A percentile compares a stretch with the other conserved stretches of the same genome.
Evolutionary conservation across 2,797 vertebrate species (phyloP).

Genomic region (Lates japonicus): DNA sequence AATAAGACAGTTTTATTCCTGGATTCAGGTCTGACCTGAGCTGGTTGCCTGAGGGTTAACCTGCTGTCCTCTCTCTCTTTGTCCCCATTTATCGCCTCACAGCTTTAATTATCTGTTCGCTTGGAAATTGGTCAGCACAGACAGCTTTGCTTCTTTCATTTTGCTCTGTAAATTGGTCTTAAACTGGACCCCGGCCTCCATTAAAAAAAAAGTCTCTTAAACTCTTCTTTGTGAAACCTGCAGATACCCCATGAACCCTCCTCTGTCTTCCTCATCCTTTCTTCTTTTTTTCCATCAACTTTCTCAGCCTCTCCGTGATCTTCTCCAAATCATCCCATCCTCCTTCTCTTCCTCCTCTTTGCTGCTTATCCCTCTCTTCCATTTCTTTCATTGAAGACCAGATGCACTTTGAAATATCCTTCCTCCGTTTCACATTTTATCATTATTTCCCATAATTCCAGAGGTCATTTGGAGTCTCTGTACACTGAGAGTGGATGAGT

Average conservation of each 20-base stretch:
- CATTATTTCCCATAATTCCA: constrained; percentile 34
- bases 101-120: constrained; percentile 57
- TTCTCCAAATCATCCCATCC: not conserved
- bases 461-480: not conserved
- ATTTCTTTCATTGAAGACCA: not conserved
- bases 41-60: constrained; percentile 20
- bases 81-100: constrained; percentile 52
- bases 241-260: not conserved
- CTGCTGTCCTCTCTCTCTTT: constrained; percentile 44
- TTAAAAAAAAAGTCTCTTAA: constrained; percentile 38
- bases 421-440: constrained; percentile 9
- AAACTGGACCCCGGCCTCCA: constrained; percentile 27
- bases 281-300: no score
- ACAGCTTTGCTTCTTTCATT: constrained; percentile 43
- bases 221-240: constrained; percentile 16
- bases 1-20: constrained; percentile 44
- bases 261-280: not conserved
- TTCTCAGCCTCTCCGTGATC: not conserved
- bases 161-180: constrained; percentile 57
- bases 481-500: not conserved
- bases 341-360: not conserved
- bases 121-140: not conserved
- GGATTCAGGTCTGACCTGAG: constrained; percentile 46
- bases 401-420: constrained; percentile 18
- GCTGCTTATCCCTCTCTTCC: not conserved